Evolutionary conservation across 2,113 vertebrate species (phyloP).

Genomic region (Pelecanus crispus): DNA sequence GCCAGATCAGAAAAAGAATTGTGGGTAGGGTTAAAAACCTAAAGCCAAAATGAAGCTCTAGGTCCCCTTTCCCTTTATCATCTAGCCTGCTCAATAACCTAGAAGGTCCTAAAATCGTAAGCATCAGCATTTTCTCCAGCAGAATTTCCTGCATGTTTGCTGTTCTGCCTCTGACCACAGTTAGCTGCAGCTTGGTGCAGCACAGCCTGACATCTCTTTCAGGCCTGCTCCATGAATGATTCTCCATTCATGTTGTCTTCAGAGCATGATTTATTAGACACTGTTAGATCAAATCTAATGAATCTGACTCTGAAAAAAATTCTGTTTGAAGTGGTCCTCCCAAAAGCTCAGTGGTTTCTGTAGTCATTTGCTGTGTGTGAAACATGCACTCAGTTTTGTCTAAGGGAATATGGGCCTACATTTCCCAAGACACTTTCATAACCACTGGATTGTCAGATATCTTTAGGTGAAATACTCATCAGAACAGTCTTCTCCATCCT

Average conservation of each 20-base stretch:
- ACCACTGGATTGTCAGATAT: background rate
- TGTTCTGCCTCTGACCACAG: background rate
- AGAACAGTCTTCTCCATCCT: background rate
- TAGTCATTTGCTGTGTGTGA: background rate
- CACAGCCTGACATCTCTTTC: background rate
- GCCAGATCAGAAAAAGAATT: background rate
- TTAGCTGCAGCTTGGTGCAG: background rate
- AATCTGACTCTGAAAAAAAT: background rate
- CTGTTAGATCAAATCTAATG: background rate
- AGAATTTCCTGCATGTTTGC: background rate
- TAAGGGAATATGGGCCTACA: background rate
- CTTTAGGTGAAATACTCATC: slow-evolving; percentile 5
- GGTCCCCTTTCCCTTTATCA: background rate
- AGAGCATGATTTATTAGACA: background rate
- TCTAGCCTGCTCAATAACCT: background rate
- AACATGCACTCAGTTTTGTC: background rate
- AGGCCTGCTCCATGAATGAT: background rate
- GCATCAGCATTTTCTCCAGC: background rate
- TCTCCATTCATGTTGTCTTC: background rate
- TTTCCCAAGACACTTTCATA: background rate
- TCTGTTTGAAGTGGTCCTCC: background rate
- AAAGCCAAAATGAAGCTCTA: background rate
- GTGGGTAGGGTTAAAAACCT: background rate
- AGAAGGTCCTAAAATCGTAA: background rate
- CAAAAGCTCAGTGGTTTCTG: background rate